Base-by-base conservation (phyloP, 1,140 invertebrate genomes). In the Lamellibrachia luymesi region DNA sequence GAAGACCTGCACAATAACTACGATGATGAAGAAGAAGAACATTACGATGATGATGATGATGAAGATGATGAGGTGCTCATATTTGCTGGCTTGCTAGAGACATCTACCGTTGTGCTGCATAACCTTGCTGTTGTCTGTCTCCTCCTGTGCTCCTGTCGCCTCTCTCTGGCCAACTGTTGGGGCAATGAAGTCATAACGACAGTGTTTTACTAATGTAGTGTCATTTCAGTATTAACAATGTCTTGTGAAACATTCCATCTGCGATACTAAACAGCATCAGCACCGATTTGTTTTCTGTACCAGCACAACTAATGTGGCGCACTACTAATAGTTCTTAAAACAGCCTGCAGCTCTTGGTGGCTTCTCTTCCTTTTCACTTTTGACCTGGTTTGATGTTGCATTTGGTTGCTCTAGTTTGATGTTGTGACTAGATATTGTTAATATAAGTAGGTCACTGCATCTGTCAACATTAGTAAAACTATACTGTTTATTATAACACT, bases 21-120 rank as follows among this genome's bases (percentile, higher is more conserved):
- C 90, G 95, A 96, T 90, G 52, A 56, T 17, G 96, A 96, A 92
- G 96, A 97, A n/a, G 95, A 95, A n/a, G 95, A 96, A 2, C 94
- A 95, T 91, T 92, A 93, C 92, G 93, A 95, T 51, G 94, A 93
- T 92, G 91, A 93, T 50, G 93, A 94, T 90, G 93, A 94, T 8
- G 93, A 94, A 52, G 94, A 95, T 90, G 94, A 95, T 38, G 94
- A 95, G 92, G 95, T 91, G 56, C 50, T 51, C 49, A 8, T 91
- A 91, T 50, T 27, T 91, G 49, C 64, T 80, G 64, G 64, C 64
- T 80, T 80, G 64, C 64, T 80, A 80, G 64, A 80, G 64, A 80
- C 64, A 80, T 80, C 6, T 80, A 10, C 17, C 64, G 64, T 80
- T 80, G 13, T 80, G 64, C 17, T 4, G 64, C 64, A 10, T 80